phyloP scores from a whole-genome alignment of 2,113 vertebrate genomes.

The Mus spicilegus region DNA sequence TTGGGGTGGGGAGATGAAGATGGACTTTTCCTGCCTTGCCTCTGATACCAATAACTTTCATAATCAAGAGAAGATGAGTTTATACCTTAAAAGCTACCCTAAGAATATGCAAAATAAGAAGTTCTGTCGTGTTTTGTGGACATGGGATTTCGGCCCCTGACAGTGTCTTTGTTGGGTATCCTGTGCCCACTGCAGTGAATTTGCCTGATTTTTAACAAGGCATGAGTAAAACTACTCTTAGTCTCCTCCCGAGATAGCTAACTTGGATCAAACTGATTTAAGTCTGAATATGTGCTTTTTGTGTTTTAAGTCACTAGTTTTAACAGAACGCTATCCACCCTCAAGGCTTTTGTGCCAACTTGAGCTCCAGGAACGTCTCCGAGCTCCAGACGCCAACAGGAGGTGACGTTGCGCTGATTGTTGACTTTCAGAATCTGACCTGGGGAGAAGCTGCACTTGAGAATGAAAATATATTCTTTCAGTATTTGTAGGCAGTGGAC shows the following conservation, averaged over 20 bases:
- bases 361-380: not conserved
- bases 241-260: not conserved
- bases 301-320: not conserved
- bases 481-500: not conserved
- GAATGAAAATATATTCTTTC: not conserved
- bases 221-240: not conserved
- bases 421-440: constrained; percentile 31
- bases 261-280: not conserved
- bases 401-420: not conserved
- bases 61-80: not conserved
- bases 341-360: not conserved
- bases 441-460: not conserved
- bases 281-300: not conserved
- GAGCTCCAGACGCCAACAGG: not conserved
- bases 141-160: not conserved
- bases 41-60: not conserved
- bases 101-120: not conserved
- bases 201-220: not conserved
- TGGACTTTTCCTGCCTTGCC: not conserved
- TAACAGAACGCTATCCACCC: not conserved
- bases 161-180: not conserved
- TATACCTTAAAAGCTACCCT: not conserved
- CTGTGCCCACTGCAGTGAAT: not conserved
- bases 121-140: not conserved
- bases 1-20: not conserved